A percentile compares a stretch with the other conserved stretches of the same genome.
phyloP scores from a whole-genome alignment of 1,140 invertebrate genomes.

The Probaryconus sp. region DNA sequence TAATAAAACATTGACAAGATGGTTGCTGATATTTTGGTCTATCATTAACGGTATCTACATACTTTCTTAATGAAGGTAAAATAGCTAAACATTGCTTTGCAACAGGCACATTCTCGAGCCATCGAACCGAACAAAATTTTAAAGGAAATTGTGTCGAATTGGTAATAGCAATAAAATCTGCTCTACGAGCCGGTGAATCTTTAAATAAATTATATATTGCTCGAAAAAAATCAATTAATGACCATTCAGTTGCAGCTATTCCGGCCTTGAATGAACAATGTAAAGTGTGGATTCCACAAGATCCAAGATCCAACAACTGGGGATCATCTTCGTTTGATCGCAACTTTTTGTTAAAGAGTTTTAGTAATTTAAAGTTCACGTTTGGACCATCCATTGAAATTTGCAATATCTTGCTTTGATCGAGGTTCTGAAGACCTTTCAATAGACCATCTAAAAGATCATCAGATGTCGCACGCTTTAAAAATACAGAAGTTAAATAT shows the following conservation, averaged over 20 bases:
- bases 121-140: too few species aligned
- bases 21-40: too few species aligned
- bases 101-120: too few species aligned
- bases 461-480: conserved; percentile 6
- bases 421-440: not conserved
- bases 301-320: conserved; percentile 28
- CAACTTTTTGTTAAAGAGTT: not conserved
- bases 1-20: too few species aligned
- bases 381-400: too few species aligned
- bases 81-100: too few species aligned
- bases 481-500: conserved; percentile 28
- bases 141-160: too few species aligned
- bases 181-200: conserved; percentile 30
- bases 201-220: conserved; percentile 47
- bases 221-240: conserved; percentile 26
- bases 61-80: not conserved
- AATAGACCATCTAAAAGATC: conserved; percentile 4
- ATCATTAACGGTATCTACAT: not conserved
- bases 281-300: conserved; percentile 32
- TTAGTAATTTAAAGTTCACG: conserved; percentile 17
- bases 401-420: conserved; percentile 9
- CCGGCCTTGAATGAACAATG: conserved; percentile 39
- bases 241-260: conserved; percentile 19
- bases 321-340: not conserved
- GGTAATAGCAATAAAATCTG: not conserved